Base-by-base conservation (phyloP, 1,140 invertebrate genomes). In the Eulimnadia texana region DNA sequence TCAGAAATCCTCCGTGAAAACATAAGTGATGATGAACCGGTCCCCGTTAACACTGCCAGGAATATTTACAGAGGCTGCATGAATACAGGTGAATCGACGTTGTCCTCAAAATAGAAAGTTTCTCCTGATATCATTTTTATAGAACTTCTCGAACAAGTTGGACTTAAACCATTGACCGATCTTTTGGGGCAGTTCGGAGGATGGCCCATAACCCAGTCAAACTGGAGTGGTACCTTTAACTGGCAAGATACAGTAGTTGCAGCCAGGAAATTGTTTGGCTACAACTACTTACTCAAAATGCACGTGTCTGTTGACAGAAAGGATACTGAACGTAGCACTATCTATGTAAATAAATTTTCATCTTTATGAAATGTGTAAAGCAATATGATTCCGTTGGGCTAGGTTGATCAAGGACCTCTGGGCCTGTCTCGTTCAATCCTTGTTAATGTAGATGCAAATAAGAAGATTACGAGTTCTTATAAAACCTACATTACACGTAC, bases 131-230 rank as follows among this genome's bases (percentile, higher is more conserved):
- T n/a, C n/a, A n/a, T 42, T 9, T 16, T 16, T 6, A 29, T 64
- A 75, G 74, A 68, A 3, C 62, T 64, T 1, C 65, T 73, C 3
- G 72, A 75, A 27, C 60, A 53, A 24, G 59, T 61, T 54, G 70
- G 72, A 0, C 27, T 72, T 6, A 55, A 65, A 20, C 71, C 70
- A 3, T 53, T 77, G 25, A 54, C 66, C 3, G 61, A 67, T 3
- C 60, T 76, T 19, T n/a, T 75, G 3, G 65, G 67, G 49, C 28
- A 60, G 6, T 69, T 66, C 27, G 75, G 75, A 3, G 73, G 73
- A 2, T 77, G 75, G 75, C 75, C 74, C 0, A 70, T 76, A 62
- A 64, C 70, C 0, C 64, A 65, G 50, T 23, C 51, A 0, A 53
- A 64, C 22, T 73, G 70, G 70, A 29, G 66, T 24, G 33, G 63